A percentile compares a stretch with the other conserved stretches of the same genome.
phyloP scores from a whole-genome alignment of 2,888 invertebrate species.

The Alloplasta piceator region DNA sequence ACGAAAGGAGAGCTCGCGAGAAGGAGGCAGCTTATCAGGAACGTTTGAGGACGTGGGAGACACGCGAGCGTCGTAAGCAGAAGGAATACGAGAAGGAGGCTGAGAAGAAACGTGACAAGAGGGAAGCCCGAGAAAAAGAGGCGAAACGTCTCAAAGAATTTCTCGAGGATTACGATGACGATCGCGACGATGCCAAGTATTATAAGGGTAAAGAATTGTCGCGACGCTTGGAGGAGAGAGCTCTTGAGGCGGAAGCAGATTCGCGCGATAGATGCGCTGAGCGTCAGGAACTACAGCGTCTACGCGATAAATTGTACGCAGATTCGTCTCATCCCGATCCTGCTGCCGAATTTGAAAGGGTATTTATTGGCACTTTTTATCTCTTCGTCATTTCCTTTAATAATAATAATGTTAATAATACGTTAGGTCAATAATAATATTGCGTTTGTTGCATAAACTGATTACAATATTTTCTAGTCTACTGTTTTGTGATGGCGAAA shows the following conservation, averaged over 20 bases:
- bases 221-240: conserved; percentile 94
- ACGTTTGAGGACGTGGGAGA: conserved; percentile 92
- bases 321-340: conserved; percentile 87
- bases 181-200: conserved; percentile 98
- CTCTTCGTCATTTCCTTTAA: conserved; percentile 44
- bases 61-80: conserved; percentile 93
- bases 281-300: conserved; percentile 84
- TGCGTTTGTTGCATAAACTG: neutral
- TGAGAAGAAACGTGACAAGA: conserved; percentile 92
- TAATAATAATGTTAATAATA: conserved; percentile 7
- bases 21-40: conserved; percentile 99
- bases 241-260: conserved; percentile 96
- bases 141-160: conserved; percentile 98
- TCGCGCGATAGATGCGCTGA: conserved; percentile 95
- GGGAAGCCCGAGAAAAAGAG: conserved; percentile 95
- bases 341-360: conserved; percentile 88
- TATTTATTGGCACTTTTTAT: conserved; percentile 71
- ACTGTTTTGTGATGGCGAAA: too few species aligned
- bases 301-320: conserved; percentile 90
- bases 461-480: conserved; percentile 6
- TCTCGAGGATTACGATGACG: conserved; percentile 99
- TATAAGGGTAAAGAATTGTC: conserved; percentile 97
- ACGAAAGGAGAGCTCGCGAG: conserved; percentile 95
- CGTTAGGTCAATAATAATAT: too few species aligned
- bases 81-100: conserved; percentile 96